Base-by-base conservation (phyloP, 2,888 invertebrate species). In the Lasius fuliginosus region DNA sequence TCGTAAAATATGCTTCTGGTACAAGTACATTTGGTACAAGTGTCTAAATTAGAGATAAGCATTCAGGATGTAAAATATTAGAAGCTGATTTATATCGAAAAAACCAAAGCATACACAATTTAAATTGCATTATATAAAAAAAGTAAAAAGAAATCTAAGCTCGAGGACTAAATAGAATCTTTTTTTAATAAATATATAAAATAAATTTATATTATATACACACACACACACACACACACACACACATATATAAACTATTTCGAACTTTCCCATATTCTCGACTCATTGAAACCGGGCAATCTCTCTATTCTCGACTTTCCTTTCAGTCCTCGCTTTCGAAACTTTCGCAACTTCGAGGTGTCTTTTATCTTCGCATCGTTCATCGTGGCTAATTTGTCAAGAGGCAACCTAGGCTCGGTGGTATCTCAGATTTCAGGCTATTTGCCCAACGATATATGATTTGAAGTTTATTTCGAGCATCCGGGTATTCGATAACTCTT, bases 381-480 rank as follows among this genome's bases (percentile, higher is more conserved):
- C 36, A 40, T 40, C 73, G 58, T 6, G 58, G 11, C 40, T 27
- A 27, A 53, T 65, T 27, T 23, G 8, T 40, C 65, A 53, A 49
- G 36, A 67, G 40, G 40, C 30, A 40, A 53, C 56, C 56, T 46
- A 68, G 27, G 23, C 27, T 36, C 15, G 30, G 12, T 23, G 23
- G 23, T 33, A 58, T 79, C 58, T 18, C 40, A 18, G 18, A 18
- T 5, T 64, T 49, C 23, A 9, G 27, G 40, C 12, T 60, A 46
- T 79, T 33, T 69, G 69, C 46, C 23, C 58, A 79, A 23, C 27
- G 42, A 18, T 15, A 23, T 77, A 60, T 36, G 36, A 79, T 60
- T 79, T 30, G 68, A 79, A 68, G 30, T 68, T 79, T 79, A 69
- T 79, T 79, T 46, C 60, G 58, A 46, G 79, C 60, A 23, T 49